Conservation (phyloP, 2,888 invertebrate genomes). For the Bursaphelenchus okinawaensis region DNA sequence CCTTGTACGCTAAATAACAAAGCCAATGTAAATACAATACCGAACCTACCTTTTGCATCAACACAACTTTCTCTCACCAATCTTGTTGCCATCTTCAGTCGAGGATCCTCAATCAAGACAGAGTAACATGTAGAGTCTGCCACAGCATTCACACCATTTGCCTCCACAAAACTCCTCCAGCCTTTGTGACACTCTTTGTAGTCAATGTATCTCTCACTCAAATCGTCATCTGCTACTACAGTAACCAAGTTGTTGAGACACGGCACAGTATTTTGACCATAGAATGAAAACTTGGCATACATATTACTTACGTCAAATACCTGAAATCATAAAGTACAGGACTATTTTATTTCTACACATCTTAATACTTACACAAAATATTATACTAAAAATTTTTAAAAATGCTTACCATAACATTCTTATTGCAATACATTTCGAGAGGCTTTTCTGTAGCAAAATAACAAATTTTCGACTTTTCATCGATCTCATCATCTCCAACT, state of each 20-base stretch:
- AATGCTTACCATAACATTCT: not conserved
- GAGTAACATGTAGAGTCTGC: conserved; percentile 32
- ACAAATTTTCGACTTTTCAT: not conserved
- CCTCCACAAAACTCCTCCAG: not conserved
- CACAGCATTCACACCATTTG: not conserved
- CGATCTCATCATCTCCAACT: not conserved
- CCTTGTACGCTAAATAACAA: too few species aligned
- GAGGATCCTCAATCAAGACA: conserved; percentile 45
- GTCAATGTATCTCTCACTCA: not conserved
- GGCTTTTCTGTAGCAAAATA: not conserved
- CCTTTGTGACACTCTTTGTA: not conserved
- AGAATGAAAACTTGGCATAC: not conserved
- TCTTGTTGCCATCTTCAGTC: conserved; percentile 12
- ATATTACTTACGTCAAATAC: not conserved
- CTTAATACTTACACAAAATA: too few species aligned
- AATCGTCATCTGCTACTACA: not conserved
- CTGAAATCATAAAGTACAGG: too few species aligned
- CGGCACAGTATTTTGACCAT: not conserved
- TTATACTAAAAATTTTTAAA: not conserved
- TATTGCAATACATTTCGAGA: not conserved
- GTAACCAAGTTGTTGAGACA: not conserved
- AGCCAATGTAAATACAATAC: too few species aligned
- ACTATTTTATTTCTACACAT: too few species aligned
- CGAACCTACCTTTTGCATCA: too few species aligned
- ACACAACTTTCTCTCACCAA: too few species aligned